Base-by-base conservation (phyloP, 2,888 invertebrate species). In the Agrotis puta region DNA sequence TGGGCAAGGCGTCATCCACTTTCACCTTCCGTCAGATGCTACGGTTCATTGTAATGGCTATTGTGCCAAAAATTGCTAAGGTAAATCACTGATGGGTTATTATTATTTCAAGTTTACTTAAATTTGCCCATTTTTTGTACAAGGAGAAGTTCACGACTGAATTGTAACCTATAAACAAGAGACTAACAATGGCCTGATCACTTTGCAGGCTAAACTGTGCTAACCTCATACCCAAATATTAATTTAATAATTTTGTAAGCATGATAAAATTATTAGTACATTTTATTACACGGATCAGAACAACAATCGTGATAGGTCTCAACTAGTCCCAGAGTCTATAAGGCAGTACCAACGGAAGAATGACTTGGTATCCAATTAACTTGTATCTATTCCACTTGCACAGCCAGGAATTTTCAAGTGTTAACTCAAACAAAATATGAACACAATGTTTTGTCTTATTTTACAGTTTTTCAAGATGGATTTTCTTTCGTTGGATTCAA, bases 1-100 rank as follows among this genome's bases (percentile, higher is more conserved):
- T 92, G 92, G 97, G 96, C 5, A 96, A 95, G 75, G 88, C 88
- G n/a, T 85, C 94, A 13, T 95, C 96, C 5, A 82, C 82, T 7
- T 88, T 90, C 66, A 84, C 68, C 11, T 88, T 89, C 54, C 73
- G 72, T 0, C 86, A 87, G 45, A 2, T 89, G 16, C 47, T 92
- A 0, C 70, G 82, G 53, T 84, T 91, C 57, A 85, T 92, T 14
- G 57, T 85, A 0, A 79, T 84, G 13, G 24, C 64, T 0, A 83
- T 87, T 33, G 82, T 84, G 13, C 91, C 91, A 0, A 80, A 48
- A 27, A 1, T 90, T 2, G 83, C 87, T 53, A 88, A 85, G 81
- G 91, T 90, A 70, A 77, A 0, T 18, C 13, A n/a, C 9, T 33
- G 33, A 11, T 33, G 33, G 9, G 33, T 9, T 33, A 9, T 33